These are phyloP conservation scores for Troglohyphantes excavatus DNA, from an alignment of 2,888 invertebrate genomes.

Conservation along the genomic window DNA sequence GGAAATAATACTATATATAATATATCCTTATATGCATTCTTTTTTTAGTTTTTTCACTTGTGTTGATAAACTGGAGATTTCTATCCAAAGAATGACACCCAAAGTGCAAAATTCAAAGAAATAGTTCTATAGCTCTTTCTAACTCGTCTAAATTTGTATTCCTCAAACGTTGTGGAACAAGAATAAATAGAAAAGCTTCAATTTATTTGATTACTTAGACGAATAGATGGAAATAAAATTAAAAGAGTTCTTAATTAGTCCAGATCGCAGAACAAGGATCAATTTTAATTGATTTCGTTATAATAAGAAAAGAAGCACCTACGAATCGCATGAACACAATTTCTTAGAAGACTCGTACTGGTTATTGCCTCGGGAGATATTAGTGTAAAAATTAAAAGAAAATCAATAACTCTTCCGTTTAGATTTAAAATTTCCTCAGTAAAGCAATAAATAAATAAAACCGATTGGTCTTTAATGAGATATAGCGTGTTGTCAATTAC, in stretches of 20 bases:
- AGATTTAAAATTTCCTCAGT: slow-evolving; percentile 48
- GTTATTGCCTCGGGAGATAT: slow-evolving; percentile 38
- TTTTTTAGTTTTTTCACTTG: too few species aligned
- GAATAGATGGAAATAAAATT: not conserved
- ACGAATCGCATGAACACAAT: not conserved
- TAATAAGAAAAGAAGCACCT: not conserved
- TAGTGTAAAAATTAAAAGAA: slow-evolving; percentile 57
- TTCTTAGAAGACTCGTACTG: not conserved
- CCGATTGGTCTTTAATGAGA: slow-evolving; percentile 45
- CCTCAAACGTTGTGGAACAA: too few species aligned
- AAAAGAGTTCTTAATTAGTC: slow-evolving; percentile 61
- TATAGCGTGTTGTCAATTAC: not conserved
- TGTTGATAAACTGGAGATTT: too few species aligned
- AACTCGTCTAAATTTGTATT: too few species aligned
- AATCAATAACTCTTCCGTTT: slow-evolving; percentile 41
- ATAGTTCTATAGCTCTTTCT: too few species aligned
- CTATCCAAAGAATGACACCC: too few species aligned
- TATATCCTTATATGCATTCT: too few species aligned
- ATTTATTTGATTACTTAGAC: not conserved
- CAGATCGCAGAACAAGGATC: slow-evolving; percentile 18
- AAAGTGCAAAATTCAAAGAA: too few species aligned
- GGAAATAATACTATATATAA: too few species aligned
- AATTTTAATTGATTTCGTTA: slow-evolving; percentile 60
- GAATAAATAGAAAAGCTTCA: not conserved
- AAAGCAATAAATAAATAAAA: slow-evolving; percentile 59